Evolutionary conservation across 2,888 invertebrate genomes (phyloP).

Genomic region (Heliconius cydno): DNA sequence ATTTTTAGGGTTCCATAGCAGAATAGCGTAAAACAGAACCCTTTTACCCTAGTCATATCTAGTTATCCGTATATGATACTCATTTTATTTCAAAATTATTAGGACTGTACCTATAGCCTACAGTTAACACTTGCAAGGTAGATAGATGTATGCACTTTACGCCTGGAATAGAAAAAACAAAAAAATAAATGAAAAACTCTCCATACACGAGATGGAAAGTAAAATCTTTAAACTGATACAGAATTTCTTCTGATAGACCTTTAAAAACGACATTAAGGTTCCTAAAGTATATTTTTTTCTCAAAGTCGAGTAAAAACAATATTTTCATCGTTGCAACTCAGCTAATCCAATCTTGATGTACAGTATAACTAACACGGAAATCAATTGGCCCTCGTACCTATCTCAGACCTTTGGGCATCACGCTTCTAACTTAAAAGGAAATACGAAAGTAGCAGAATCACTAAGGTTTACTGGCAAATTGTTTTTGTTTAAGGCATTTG

Average conservation of each 20-base stretch:
- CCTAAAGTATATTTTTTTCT: not conserved
- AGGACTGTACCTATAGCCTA: not conserved
- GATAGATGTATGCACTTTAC: not conserved
- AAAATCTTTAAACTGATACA: not conserved
- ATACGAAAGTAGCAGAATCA: slow-evolving; percentile 34
- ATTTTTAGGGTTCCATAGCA: not conserved
- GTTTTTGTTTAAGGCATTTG: slow-evolving; percentile 3
- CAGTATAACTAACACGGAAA: slow-evolving; percentile 61
- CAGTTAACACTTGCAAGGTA: not conserved
- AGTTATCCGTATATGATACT: not conserved
- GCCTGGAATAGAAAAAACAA: not conserved
- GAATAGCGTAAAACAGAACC: not conserved
- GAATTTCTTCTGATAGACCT: not conserved
- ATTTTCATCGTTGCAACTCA: not conserved
- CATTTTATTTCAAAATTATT: not conserved
- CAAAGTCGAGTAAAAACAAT: not conserved
- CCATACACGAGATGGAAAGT: not conserved
- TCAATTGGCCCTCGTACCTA: slow-evolving; percentile 70
- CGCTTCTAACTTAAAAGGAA: slow-evolving; percentile 50
- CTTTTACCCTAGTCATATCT: no score
- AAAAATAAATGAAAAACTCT: not conserved
- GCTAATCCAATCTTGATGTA: slow-evolving; percentile 15
- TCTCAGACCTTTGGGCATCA: slow-evolving; percentile 64
- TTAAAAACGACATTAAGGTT: not conserved
- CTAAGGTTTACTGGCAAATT: slow-evolving; percentile 10